Conservation (phyloP, 2,888 invertebrate genomes). For the Podotricha telesiphe region DNA sequence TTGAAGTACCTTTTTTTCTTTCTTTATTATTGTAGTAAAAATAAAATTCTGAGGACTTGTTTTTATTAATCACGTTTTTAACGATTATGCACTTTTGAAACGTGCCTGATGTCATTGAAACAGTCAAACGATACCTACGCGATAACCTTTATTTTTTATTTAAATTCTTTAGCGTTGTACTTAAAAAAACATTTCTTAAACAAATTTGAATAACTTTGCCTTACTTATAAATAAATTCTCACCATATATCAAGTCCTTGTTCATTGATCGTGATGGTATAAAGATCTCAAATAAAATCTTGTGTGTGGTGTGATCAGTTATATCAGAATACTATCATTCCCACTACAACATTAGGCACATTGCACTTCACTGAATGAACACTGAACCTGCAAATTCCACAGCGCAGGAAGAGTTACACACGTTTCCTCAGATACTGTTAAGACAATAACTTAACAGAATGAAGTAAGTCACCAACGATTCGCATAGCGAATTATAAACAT, state of each 20-base stretch:
- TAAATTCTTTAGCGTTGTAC: constrained; percentile 24
- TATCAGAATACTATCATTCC: constrained; percentile 64
- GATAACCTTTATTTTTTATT: constrained; percentile 38
- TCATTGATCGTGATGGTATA: constrained; percentile 30
- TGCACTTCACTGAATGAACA: constrained; percentile 75
- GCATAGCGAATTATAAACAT: constrained; percentile 75
- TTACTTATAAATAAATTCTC: constrained; percentile 47
- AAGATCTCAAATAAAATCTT: constrained; percentile 72
- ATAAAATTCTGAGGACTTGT: neutral
- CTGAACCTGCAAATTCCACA: constrained; percentile 68
- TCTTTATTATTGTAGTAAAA: neutral
- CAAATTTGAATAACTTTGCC: neutral
- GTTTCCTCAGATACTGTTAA: constrained; percentile 77
- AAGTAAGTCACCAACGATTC: constrained; percentile 73
- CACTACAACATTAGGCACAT: constrained; percentile 73
- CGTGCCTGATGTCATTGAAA: constrained; percentile 41
- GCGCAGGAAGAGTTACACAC: constrained; percentile 72
- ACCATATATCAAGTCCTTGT: constrained; percentile 71
- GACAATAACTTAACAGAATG: constrained; percentile 69
- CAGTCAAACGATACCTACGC: constrained; percentile 40
- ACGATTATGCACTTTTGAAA: constrained; percentile 27
- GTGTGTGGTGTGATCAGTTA: constrained; percentile 45
- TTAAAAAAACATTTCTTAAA: neutral
- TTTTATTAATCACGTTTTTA: constrained; percentile 10
- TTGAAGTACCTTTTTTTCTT: neutral